Base-by-base conservation (phyloP, 2,113 vertebrate species). In the Melanostigma gelatinosum region DNA sequence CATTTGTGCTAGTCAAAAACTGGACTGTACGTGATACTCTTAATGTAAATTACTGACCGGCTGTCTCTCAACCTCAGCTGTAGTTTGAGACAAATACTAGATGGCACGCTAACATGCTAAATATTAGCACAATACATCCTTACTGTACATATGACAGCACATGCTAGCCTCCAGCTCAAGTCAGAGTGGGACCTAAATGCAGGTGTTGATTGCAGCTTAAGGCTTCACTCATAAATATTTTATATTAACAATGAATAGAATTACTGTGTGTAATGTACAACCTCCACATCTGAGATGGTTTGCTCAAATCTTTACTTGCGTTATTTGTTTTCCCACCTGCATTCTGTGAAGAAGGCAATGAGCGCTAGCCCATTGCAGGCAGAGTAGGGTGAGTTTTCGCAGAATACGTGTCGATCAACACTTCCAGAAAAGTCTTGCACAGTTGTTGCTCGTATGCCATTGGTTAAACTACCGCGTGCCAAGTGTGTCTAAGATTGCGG, bases 61-160 rank as follows among this genome's bases (percentile, higher is more conserved):
- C 32, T 46, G 60, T 20, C 15, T 71, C 22, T 32, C 11, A 34
- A 24, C 57, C 7, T 69, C 16, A 40, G 42, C 18, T 58, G 63
- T 24, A 8, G 42, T 69, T 36, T 27, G 15, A 62, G 12, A n/a
- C 8, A 18, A 72, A 60, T 62, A n/a, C 15, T 36, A 57, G 48
- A 34, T 55, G 29, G 15, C 75, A 38, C 38, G 40, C 36, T 40
- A 34, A 20, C 65, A 67, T 32, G 24, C 72, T 42, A 75, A 52
- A 62, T 24, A 62, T 52, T 24, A 64, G 60, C 46, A 38, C 18
- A 20, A 24, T 24, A 6, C 57, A 38, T 18, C 44, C 38, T 40
- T 42, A 40, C 62, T 40, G 22, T 40, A 64, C 12, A 2, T 2
- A 40, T n/a, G 29, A 20, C 18, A 27, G 22, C 58, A 38, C 16